Percentiles rank a stretch among this genome's conserved stretches.
phyloP scores from a whole-genome alignment of 2,797 vertebrate genomes.

The Eidolon dupreanum region DNA sequence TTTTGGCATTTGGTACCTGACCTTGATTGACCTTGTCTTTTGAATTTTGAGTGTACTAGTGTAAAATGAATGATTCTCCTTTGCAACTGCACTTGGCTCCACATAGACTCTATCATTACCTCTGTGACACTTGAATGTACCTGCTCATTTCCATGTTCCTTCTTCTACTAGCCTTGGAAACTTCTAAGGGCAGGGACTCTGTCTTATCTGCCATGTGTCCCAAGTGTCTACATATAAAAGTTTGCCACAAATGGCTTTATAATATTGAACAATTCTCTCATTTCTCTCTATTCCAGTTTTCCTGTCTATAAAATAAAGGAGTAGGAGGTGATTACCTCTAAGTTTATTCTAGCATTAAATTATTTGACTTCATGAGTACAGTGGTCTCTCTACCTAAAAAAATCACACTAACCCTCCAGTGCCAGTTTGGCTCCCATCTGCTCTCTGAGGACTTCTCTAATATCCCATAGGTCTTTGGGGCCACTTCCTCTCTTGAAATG shows the following conservation, averaged over 20 bases:
- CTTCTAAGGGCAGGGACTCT: not conserved
- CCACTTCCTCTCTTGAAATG: not conserved
- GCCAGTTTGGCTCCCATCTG: not conserved
- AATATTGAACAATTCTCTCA: not conserved
- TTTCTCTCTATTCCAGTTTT: conserved; percentile 13
- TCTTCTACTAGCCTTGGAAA: not conserved
- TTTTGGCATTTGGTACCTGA: not conserved
- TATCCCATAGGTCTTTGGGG: not conserved
- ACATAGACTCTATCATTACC: not conserved
- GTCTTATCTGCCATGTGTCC: not conserved
- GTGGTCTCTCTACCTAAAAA: not conserved
- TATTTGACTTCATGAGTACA: not conserved
- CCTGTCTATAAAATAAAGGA: not conserved
- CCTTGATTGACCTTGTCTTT: not conserved
- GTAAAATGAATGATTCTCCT: not conserved
- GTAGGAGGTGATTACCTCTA: not conserved
- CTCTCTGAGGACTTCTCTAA: not conserved
- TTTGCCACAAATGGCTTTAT: not conserved
- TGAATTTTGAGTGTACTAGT: not conserved
- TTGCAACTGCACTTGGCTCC: not conserved
- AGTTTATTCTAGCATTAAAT: conserved; percentile 9
- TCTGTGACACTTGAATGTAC: not conserved
- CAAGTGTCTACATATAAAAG: not conserved
- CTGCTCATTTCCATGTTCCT: not conserved
- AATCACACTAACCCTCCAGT: not conserved